phyloP scores from a whole-genome alignment of 1,140 invertebrate genomes.

The Diorhabda elongata region DNA sequence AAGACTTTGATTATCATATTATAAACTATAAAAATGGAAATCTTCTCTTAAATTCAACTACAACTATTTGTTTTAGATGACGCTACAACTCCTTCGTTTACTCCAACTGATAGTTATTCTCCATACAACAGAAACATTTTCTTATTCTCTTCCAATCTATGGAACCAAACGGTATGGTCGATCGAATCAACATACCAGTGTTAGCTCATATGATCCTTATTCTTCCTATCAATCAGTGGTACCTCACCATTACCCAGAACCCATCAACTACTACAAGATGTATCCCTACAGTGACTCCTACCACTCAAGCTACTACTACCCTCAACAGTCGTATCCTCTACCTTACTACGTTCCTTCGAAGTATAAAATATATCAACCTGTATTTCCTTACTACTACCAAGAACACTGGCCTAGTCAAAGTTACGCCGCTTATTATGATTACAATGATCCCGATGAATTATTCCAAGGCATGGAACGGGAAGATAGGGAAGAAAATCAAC shows the following conservation, averaged over 20 bases:
- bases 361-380: slow-evolving; percentile 47
- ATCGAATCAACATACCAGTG: slow-evolving; percentile 24
- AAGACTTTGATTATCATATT: no score
- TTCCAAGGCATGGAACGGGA: slow-evolving; percentile 50
- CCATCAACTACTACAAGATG: slow-evolving; percentile 43
- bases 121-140: slow-evolving; percentile 44
- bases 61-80: slow-evolving; percentile 39
- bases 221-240: slow-evolving; percentile 46
- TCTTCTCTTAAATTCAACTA: no score
- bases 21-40: no score
- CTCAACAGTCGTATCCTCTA: slow-evolving; percentile 41
- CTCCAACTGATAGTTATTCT: slow-evolving; percentile 36
- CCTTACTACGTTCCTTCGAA: slow-evolving; percentile 46
- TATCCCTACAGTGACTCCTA: slow-evolving; percentile 55
- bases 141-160: slow-evolving; percentile 46
- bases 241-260: slow-evolving; percentile 35
- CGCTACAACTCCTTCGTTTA: slow-evolving; percentile 32
- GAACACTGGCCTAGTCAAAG: slow-evolving; percentile 35
- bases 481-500: slow-evolving; percentile 50
- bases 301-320: slow-evolving; percentile 54
- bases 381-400: slow-evolving; percentile 48
- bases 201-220: slow-evolving; percentile 26
- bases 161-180: slow-evolving; percentile 49
- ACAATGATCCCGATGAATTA: slow-evolving; percentile 47
- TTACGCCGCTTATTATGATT: slow-evolving; percentile 45